Evolutionary conservation across 2,113 vertebrate genomes (phyloP), one percentile per base, ranked within the genome.

Genomic region (Anoplopoma fimbria): DNA sequence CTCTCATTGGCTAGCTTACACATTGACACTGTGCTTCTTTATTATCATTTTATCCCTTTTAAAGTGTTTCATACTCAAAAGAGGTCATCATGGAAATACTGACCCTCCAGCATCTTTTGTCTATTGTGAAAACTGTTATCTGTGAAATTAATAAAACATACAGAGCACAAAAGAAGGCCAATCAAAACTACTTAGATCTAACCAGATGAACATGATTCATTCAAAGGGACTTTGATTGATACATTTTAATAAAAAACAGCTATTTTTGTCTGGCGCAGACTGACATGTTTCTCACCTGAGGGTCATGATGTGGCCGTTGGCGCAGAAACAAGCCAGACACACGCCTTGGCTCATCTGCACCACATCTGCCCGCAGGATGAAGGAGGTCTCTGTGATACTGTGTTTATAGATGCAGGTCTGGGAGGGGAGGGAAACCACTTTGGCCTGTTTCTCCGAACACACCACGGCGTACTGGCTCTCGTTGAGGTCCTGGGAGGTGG

Each of bases 291-390:
- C 95, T 96, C 94, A 99, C 98, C 98, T 99, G 90, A 99, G 97
- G 80, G 97, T 96, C 98, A 99, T 99, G 92, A 99, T 99, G 93
- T 99, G 98, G 92, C 98, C 98, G 23, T 99, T 99, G 93, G 98
- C 98, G 90, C 98, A 99, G 95, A 99, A 99, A 92, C 98, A 99
- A 36, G 97, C 97, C 91, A 99, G 91, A 84, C 97, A 99, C 93
- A 96, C 93, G 81, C 98, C 96, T 72, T 95, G 96, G 92, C 94
- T 97, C 93, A 98, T 93, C 12, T 97, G 94, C 73, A 99, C 98
- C 88, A 99, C 94, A 79, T 99, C 98, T 61, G 97, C 96, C 76
- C 97, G 96, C 77, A 99, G 96, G 90, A 99, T 96, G 89, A 99
- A 99, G 63, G 98, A 99, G 75, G 97, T 95, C 95, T 99, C 98